Evolutionary conservation across 2,113 vertebrate genomes (phyloP).

Genomic region (Psophia crepitans): DNA sequence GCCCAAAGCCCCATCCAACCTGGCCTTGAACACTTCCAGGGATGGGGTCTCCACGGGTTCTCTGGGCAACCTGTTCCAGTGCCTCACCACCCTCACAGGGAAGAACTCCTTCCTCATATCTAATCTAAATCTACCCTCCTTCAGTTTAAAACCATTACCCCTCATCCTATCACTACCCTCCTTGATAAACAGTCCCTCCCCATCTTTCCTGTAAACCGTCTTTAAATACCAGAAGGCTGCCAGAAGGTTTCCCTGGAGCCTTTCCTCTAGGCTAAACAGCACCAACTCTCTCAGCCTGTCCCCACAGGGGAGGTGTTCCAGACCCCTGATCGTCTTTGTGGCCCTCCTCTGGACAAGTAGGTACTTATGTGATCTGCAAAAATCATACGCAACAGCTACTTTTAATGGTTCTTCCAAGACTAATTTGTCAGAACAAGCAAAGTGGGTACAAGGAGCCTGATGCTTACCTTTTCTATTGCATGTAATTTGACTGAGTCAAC

Average conservation of each 20-base stretch:
- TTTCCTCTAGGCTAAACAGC: not conserved
- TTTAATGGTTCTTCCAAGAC: not conserved
- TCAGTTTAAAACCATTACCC: not conserved
- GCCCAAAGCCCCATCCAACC: not conserved
- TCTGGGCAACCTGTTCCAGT: not conserved
- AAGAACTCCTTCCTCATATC: not conserved
- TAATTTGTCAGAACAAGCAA: not conserved
- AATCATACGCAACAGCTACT: not conserved
- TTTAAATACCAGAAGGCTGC: not conserved
- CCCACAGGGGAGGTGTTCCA: not conserved
- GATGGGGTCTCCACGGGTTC: not conserved
- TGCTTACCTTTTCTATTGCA: not conserved
- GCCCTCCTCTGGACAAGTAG: not conserved
- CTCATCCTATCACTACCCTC: not conserved
- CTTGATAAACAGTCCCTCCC: not conserved
- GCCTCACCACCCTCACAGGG: not conserved
- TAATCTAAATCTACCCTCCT: not conserved
- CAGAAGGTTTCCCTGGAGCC: not conserved
- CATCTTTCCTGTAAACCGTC: not conserved
- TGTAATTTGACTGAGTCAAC: not conserved
- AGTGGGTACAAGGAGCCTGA: not conserved
- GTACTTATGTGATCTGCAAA: not conserved
- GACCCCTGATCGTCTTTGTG: not conserved
- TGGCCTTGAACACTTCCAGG: not conserved
- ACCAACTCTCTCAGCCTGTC: not conserved